These are phyloP conservation scores for Catharus bicknelli DNA, from an alignment of 2,113 vertebrate genomes.

Conservation along the genomic window DNA sequence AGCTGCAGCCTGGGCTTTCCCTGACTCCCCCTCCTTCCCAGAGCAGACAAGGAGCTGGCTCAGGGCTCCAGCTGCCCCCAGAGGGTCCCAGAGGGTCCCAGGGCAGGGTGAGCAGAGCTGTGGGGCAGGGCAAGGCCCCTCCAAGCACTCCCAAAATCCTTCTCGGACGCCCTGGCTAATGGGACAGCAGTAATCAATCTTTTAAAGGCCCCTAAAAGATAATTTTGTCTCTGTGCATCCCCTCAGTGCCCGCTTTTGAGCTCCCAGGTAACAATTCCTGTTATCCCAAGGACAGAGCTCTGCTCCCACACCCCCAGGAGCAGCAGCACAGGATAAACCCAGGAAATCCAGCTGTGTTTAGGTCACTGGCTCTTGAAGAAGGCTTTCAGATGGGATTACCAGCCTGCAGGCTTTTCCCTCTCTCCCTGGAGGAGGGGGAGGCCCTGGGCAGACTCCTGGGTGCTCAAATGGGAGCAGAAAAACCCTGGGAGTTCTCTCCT, in stretches of 20 bases:
- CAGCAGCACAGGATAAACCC: not conserved
- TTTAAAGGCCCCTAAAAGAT: not conserved
- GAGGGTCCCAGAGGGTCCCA: too few species aligned
- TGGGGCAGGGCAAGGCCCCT: rapidly evolving
- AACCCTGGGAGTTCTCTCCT: not conserved
- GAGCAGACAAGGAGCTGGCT: rapidly evolving
- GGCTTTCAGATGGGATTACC: conserved; percentile 15
- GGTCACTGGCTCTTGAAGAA: conserved; percentile 33
- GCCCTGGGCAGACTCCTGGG: not conserved
- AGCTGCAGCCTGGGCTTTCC: rapidly evolving
- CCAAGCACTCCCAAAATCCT: not conserved
- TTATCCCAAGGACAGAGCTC: not conserved
- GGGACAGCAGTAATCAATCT: not conserved
- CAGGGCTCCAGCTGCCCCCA: rapidly evolving
- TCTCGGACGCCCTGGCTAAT: not conserved
- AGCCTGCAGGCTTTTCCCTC: not conserved
- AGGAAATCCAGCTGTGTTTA: conserved; percentile 13
- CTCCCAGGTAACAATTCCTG: not conserved
- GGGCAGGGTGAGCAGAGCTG: too few species aligned
- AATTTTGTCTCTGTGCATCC: not conserved
- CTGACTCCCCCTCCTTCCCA: rapidly evolving
- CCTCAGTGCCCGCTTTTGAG: not conserved
- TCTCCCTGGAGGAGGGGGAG: not conserved
- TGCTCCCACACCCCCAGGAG: not conserved
- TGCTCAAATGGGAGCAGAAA: not conserved